Base-by-base conservation (phyloP, 2,113 vertebrate genomes). In the Pseudois nayaur region DNA sequence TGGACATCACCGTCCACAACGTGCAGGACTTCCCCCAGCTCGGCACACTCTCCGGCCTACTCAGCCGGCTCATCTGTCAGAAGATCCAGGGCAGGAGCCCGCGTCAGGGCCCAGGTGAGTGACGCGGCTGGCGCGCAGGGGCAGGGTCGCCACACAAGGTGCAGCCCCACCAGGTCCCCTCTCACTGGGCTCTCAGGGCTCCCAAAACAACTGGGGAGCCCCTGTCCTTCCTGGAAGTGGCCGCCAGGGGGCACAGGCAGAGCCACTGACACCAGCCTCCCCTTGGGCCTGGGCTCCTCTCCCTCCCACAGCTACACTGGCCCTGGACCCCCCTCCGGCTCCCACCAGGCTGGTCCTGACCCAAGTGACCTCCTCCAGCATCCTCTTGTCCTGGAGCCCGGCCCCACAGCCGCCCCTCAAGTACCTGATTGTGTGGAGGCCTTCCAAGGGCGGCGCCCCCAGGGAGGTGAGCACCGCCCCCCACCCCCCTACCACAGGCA, bases 1-100 rank as follows among this genome's bases (percentile, higher is more conserved):
- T 99, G 97, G 99, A 99, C 90, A 97, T 99, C 85, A 99, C 99
- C 0, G 99, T 99, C 2, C 99, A 99, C 99, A 99, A 99, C 0
- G 99, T 99, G 60, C 99, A 99, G 81, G 99, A 99, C 98, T 99
- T 99, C 97, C 99, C 99, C 0, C 98, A 99, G 98, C 99, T 99
- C 93, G 95, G 98, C 98, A 99, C 99, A 6, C 98, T 99, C 98
- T 99, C 99, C 15, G 94, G 98, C 40, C 98, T 98, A 4, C 99
- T 99, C 87, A 99, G 99, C 6, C 99, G 98, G 90, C 99, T 99
- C 79, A 97, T 99, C 86, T 99, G 99, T 95, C 97, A 99, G 87
- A 99, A 99, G 95, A 99, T 99, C 95, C 98, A 99, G 96, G 99
- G 99, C 90, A 99, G 98, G n/a, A 98, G 98, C 97, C 98, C 97